Conservation (phyloP, 1,140 invertebrate species). For the Daktulosphaira vitifoliae region DNA sequence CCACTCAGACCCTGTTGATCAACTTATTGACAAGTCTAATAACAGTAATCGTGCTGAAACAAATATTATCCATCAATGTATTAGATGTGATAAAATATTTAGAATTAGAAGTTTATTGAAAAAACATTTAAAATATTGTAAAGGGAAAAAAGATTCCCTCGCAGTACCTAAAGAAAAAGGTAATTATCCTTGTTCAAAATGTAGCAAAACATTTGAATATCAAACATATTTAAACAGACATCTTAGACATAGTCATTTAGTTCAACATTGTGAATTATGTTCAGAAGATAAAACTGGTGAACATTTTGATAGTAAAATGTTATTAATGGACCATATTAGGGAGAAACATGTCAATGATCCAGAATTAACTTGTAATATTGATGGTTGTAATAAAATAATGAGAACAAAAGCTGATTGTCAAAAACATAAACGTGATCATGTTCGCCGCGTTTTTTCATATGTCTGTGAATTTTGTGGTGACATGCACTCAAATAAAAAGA, state of each 20-base stretch:
- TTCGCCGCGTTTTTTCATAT: conserved; percentile 45
- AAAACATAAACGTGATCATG: conserved; percentile 49
- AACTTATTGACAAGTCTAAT: conserved; percentile 27
- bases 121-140: conserved; percentile 39
- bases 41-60: conserved; percentile 2
- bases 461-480: conserved; percentile 56
- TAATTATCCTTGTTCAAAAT: conserved; percentile 36
- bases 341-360: conserved; percentile 50
- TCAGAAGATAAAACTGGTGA: conserved; percentile 48
- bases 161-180: conserved; percentile 35
- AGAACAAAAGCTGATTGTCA: conserved; percentile 49
- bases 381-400: conserved; percentile 49
- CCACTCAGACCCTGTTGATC: conserved; percentile 42
- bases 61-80: conserved; percentile 36
- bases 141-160: conserved; percentile 36
- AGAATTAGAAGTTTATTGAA: conserved; percentile 36
- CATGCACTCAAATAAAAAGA: conserved; percentile 50
- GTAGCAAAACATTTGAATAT: conserved; percentile 36
- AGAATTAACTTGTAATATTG: conserved; percentile 46
- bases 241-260: conserved; percentile 31
- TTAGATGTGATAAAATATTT: conserved; percentile 39
- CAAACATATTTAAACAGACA: conserved; percentile 35
- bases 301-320: conserved; percentile 49
- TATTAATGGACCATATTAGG: conserved; percentile 53
- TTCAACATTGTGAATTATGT: conserved; percentile 36